Conservation (phyloP, 92 coral and sea anemone species). For the Virgularia gustaviana region DNA sequence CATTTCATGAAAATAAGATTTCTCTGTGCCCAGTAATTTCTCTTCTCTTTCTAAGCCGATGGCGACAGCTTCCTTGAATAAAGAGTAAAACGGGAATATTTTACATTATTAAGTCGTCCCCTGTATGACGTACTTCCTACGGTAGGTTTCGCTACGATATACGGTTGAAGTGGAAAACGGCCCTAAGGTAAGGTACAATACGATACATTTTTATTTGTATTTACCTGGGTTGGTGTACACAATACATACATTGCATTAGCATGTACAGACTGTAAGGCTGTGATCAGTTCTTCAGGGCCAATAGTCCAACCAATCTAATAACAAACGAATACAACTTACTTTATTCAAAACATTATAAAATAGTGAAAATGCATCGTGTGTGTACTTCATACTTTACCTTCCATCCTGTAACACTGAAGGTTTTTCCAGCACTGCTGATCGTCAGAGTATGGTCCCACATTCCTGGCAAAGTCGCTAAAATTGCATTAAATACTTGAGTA, state of each 20-base stretch:
- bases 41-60: slow-evolving; percentile 73
- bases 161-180: too few species aligned
- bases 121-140: too few species aligned
- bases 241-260: slow-evolving; percentile 64
- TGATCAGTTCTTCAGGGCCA: slow-evolving; percentile 69
- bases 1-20: slow-evolving; percentile 69
- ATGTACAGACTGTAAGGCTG: slow-evolving; percentile 61
- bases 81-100: background rate
- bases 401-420: slow-evolving; percentile 96
- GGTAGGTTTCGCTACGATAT: too few species aligned
- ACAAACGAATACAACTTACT: background rate
- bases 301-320: slow-evolving; percentile 89
- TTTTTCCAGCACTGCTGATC: slow-evolving; percentile 91
- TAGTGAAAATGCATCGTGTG: background rate
- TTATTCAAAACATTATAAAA: background rate
- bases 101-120: background rate
- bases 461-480: slow-evolving; percentile 83
- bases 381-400: slow-evolving; percentile 65
- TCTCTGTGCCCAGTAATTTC: slow-evolving; percentile 61
- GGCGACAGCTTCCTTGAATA: slow-evolving; percentile 84
- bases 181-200: too few species aligned
- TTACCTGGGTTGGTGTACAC: slow-evolving; percentile 85
- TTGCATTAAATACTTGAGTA: too few species aligned
- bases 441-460: slow-evolving; percentile 98
- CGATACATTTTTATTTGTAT: background rate